Conservation (phyloP, 2,113 vertebrate species). For the Athene noctua region DNA sequence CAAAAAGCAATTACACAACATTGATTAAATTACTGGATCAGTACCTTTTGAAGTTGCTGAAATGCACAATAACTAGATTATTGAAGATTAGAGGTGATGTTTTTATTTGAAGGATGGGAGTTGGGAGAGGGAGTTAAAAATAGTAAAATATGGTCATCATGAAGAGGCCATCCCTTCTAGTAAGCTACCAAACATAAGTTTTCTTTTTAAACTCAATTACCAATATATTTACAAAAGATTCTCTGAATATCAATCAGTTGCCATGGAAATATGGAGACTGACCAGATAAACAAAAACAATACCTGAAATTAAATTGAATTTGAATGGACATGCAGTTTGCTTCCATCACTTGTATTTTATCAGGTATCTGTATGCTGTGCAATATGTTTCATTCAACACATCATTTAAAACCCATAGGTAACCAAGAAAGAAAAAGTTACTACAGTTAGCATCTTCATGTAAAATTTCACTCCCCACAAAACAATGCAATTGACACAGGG, state of each 20-base stretch:
- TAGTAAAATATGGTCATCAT: not conserved
- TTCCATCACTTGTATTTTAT: slow-evolving; percentile 46
- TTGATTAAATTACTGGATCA: not conserved
- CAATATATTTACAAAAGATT: slow-evolving; percentile 27
- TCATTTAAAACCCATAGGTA: slow-evolving; percentile 38
- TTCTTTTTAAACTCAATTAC: slow-evolving; percentile 32
- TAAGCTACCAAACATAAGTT: not conserved
- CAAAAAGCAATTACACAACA: not conserved
- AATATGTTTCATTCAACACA: slow-evolving; percentile 46
- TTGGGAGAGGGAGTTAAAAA: slow-evolving; percentile 12
- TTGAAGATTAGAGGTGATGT: not conserved
- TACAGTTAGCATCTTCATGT: slow-evolving; percentile 52
- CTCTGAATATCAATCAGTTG: not conserved
- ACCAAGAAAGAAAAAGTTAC: slow-evolving; percentile 32
- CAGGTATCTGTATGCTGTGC: slow-evolving; percentile 10
- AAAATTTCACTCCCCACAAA: slow-evolving; percentile 60
- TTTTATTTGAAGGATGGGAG: not conserved
- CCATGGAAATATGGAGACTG: slow-evolving; percentile 31
- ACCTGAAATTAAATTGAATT: not conserved
- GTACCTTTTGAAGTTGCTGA: slow-evolving; percentile 18
- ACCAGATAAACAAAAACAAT: slow-evolving; percentile 23
- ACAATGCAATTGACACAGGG: slow-evolving; percentile 39
- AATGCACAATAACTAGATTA: slow-evolving; percentile 15
- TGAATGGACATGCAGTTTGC: slow-evolving; percentile 29
- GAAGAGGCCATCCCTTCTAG: slow-evolving; percentile 4